These are phyloP conservation scores for Epinephelus lanceolatus DNA, from an alignment of 2,113 vertebrate genomes.

Conservation along the genomic window DNA sequence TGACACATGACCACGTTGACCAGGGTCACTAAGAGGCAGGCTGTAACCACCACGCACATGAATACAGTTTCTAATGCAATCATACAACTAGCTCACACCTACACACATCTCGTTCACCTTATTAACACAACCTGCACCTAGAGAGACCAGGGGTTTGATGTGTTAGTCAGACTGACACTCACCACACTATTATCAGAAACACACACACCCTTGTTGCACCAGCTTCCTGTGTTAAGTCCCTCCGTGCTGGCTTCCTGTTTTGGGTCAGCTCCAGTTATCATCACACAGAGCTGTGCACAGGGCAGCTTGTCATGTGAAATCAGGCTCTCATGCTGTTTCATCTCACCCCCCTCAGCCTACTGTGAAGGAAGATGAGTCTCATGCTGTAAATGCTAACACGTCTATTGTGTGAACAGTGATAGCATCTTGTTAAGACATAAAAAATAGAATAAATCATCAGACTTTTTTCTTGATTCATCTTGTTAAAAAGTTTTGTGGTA, in stretches of 20 bases:
- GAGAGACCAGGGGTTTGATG: conserved; percentile 15
- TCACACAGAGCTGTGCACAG: conserved; percentile 73
- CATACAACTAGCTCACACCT: background rate
- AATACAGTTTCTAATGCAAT: background rate
- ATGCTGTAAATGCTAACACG: background rate
- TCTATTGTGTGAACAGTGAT: conserved; percentile 25
- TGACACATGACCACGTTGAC: conserved; percentile 40
- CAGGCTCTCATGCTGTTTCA: conserved; percentile 64
- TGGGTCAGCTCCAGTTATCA: conserved; percentile 80
- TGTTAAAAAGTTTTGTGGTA: background rate
- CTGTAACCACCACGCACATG: background rate
- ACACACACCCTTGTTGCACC: conserved; percentile 61
- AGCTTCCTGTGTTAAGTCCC: conserved; percentile 84
- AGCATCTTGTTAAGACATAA: background rate
- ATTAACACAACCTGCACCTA: conserved; percentile 11
- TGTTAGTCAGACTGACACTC: conserved; percentile 39
- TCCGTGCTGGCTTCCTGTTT: conserved; percentile 80
- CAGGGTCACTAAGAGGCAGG: conserved; percentile 9
- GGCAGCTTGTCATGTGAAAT: conserved; percentile 75
- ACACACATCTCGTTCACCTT: background rate
- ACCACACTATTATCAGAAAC: conserved; percentile 57
- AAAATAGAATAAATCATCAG: background rate
- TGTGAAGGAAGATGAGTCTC: conserved; percentile 20
- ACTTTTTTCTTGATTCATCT: conserved; percentile 3
- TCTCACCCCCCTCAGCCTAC: conserved; percentile 33